These are phyloP conservation scores for Teleopsis dalmanni DNA, from an alignment of 1,140 invertebrate genomes.

Conservation along the genomic window DNA sequence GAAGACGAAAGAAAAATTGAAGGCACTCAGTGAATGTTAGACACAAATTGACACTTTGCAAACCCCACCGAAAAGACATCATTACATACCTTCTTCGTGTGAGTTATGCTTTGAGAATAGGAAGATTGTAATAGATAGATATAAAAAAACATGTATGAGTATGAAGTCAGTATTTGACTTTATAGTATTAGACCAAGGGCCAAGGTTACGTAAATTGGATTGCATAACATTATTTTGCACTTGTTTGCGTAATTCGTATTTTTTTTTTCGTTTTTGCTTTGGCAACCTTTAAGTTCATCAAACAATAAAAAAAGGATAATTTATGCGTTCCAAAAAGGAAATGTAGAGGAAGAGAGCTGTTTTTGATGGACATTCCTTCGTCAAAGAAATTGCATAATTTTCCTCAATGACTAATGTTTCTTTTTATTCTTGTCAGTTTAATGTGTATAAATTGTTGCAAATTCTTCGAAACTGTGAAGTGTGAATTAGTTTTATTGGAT, in stretches of 20 bases:
- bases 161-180: slow-evolving; percentile 2
- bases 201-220: slow-evolving; percentile 8
- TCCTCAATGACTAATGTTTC: slow-evolving; percentile 10
- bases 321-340: slow-evolving; percentile 3
- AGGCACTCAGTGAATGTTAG: too few relatives aligned
- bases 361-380: slow-evolving; percentile 5
- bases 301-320: slow-evolving; percentile 10
- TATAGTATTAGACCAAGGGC: background rate
- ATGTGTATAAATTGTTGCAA: slow-evolving; percentile 8
- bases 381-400: background rate
- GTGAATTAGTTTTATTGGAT: background rate
- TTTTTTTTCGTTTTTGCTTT: too few relatives aligned
- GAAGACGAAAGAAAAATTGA: too few relatives aligned
- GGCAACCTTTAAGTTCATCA: background rate
- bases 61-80: background rate
- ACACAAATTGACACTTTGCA: slow-evolving; percentile 5
- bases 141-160: background rate
- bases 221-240: slow-evolving; percentile 11
- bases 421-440: slow-evolving; percentile 4
- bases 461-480: background rate
- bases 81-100: background rate
- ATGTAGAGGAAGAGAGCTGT: background rate
- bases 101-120: background rate
- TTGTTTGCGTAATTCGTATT: slow-evolving; percentile 4
- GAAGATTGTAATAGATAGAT: background rate